These are phyloP conservation scores for Bubo bubo DNA, from an alignment of 2,113 vertebrate species.

Conservation along the genomic window DNA sequence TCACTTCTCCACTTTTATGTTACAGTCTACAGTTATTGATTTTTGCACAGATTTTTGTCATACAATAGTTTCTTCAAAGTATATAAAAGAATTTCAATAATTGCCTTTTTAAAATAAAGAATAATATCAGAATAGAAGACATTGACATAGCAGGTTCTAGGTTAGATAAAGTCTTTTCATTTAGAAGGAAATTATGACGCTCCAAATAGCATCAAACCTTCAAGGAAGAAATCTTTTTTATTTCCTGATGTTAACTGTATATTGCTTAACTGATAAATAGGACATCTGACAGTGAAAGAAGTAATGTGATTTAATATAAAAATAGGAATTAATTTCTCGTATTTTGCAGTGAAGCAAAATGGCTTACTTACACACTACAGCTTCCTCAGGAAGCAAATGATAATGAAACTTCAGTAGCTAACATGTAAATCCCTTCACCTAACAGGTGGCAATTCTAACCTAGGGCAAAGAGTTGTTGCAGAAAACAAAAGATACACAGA, in stretches of 20 bases:
- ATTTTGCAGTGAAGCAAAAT: neutral
- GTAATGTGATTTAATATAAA: neutral
- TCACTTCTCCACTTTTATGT: neutral
- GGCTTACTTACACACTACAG: neutral
- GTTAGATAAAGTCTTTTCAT: neutral
- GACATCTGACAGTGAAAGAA: neutral
- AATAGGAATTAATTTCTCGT: neutral
- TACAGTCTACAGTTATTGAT: neutral
- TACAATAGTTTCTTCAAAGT: neutral
- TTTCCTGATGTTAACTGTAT: neutral
- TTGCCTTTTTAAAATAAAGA: neutral
- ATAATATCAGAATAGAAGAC: neutral
- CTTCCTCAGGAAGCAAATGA: neutral
- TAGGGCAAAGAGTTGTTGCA: neutral
- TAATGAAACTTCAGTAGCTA: neutral
- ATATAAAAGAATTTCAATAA: neutral
- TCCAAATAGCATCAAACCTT: neutral
- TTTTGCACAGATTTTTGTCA: neutral
- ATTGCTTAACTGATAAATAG: neutral
- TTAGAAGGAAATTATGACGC: neutral
- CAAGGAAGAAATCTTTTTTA: neutral
- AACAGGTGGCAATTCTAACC: neutral
- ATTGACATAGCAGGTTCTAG: fast-evolving
- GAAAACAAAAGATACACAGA: neutral
- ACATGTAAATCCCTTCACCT: neutral